Evolutionary conservation across 2,888 invertebrate species (phyloP).

Genomic region (Chloroclysta siterata): DNA sequence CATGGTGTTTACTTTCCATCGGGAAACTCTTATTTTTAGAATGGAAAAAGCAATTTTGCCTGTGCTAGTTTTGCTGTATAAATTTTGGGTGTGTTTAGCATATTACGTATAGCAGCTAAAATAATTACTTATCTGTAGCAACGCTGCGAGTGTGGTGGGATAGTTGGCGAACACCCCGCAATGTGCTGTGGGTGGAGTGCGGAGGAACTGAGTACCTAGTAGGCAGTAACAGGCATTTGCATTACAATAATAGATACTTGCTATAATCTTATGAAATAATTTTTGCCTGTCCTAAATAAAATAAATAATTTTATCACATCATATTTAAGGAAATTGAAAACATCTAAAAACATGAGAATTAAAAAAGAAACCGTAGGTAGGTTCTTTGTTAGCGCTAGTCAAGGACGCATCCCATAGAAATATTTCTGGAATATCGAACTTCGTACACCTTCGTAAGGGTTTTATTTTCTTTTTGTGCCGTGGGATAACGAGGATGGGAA

Average conservation of each 20-base stretch:
- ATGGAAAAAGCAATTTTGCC: neutral
- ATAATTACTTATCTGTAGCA: constrained; percentile 29
- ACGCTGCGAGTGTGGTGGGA: constrained; percentile 22
- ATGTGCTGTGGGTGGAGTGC: constrained; percentile 19
- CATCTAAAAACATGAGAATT: neutral
- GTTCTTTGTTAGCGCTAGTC: constrained; percentile 16
- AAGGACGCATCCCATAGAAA: constrained; percentile 9
- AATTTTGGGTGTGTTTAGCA: constrained; percentile 22
- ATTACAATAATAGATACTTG: constrained; percentile 25
- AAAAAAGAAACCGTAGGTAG: constrained; percentile 5
- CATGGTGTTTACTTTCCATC: neutral
- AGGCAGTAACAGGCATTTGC: constrained; percentile 26
- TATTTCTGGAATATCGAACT: constrained; percentile 8
- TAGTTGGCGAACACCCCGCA: constrained; percentile 32
- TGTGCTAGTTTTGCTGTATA: constrained; percentile 5
- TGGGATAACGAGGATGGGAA: constrained; percentile 31
- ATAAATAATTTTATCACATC: neutral
- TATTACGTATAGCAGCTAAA: constrained; percentile 22
- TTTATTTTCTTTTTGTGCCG: constrained; percentile 20
- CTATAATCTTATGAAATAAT: neutral
- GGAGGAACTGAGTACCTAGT: constrained; percentile 3
- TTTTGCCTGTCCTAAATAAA: neutral
- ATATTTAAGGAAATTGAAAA: neutral
- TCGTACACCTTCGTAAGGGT: constrained; percentile 13
- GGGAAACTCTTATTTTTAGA: constrained; percentile 13